These are phyloP conservation scores for Uria lomvia DNA, from an alignment of 2,113 vertebrate genomes.

Conservation along the genomic window DNA sequence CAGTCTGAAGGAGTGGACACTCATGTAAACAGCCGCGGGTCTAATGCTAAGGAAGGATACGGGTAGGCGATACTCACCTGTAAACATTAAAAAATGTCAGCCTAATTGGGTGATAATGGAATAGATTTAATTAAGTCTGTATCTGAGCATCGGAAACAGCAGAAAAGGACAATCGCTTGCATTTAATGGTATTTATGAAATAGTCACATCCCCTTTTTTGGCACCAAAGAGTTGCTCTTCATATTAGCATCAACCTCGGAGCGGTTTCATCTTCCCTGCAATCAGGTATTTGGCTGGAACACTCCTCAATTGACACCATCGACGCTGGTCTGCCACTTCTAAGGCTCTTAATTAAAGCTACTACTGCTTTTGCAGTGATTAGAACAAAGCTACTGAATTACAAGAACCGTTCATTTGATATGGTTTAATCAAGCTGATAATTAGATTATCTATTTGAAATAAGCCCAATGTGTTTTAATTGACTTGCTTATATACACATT, in stretches of 20 bases:
- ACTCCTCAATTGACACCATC: background rate
- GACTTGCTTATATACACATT: conserved; percentile 32
- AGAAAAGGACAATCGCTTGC: background rate
- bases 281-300: background rate
- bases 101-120: background rate
- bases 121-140: background rate
- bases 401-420: conserved; percentile 40
- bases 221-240: background rate
- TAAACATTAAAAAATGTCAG: background rate
- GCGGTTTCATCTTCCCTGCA: background rate
- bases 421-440: conserved; percentile 66
- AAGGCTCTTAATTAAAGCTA: conserved; percentile 42
- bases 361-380: conserved; percentile 11
- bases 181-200: background rate
- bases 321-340: background rate
- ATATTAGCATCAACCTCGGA: background rate
- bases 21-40: background rate
- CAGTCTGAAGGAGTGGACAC: background rate
- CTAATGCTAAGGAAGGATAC: background rate
- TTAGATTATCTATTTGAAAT: conserved; percentile 68
- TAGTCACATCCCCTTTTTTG: background rate
- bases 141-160: background rate
- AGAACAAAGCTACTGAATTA: conserved; percentile 35
- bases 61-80: background rate
- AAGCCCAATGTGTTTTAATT: conserved; percentile 31